Base-by-base conservation (phyloP, 2,888 invertebrate genomes). In the Volucella inflata region DNA sequence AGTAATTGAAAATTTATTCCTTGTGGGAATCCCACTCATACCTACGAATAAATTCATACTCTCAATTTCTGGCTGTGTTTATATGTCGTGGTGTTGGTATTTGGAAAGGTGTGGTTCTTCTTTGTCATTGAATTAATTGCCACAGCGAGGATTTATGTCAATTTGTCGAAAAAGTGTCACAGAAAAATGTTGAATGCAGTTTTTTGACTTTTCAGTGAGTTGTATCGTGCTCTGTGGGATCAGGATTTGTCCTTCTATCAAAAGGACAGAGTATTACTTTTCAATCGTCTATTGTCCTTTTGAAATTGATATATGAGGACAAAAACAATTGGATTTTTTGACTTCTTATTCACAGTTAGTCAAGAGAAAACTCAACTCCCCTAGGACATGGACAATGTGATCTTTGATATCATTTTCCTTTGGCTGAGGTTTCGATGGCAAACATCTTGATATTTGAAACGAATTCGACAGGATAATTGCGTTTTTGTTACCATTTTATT, bases 1-100 rank as follows among this genome's bases (percentile, higher is more conserved):
- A 80, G 71, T 76, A 84, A 85, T 85, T 85, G 85, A 81, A 81
- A 71, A 75, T 65, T 57, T 81, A 81, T 80, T 85, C 76, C 68
- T 85, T 77, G 76, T 76, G 81, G 81, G 76, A 77, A 85, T 68
- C 64, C 62, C 72, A 3, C 44, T 21, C 21, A 4, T 21, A 21
- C 21, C 0, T 21, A 21, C 21, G 21, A 21, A 21, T 21, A 21
- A 21, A 21, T 21, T 0, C 1, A 4, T 21, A 21, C 21, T 3
- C 21, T 21, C 21, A 21, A 48, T 38, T n/a, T 53, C 14, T 50
- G 38, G 17, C 57, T 50, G 10, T 72, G 38, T 62, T 17, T 53
- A 14, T 14, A 3, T 17, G 38, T 9, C 38, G n/a, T 36, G 14
- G 3, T 48, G 38, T 42, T 51, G 67, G 21, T 46, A 14, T 14